Evolutionary conservation across 2,888 invertebrate species (phyloP), one percentile per base, ranked within the genome.

Genomic region (Isotomurus palustris): DNA sequence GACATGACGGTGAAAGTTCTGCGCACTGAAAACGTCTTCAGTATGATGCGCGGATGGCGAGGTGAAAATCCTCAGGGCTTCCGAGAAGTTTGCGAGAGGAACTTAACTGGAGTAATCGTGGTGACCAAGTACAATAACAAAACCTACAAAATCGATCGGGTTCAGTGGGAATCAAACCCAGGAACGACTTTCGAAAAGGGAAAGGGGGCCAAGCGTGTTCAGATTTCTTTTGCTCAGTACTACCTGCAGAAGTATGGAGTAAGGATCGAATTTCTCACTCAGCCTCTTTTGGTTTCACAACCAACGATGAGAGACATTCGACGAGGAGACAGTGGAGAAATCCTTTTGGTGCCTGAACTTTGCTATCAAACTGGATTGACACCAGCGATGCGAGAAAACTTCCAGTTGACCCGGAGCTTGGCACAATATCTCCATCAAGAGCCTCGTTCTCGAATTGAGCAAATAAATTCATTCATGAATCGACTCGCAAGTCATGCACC

Each of bases 321-420:
- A 8, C 32, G 49, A 21, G 49, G 35, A 4, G 35, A 49, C 21
- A 49, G 35, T 3, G 49, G 49, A 22, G 36, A 35, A 3, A 29
- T 27, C 3, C 3, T 35, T 10, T n/a, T 49, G 3, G 12, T 35
- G 3, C 49, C 49, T 21, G 49, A 49, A 21, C 12, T 49, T 3
- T 49, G 49, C 35, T 49, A 35, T n/a, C 32, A 35, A 10, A 49
- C 49, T n/a, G 49, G 49, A 6, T n/a, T 49, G 19, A 49, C 3
- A 17, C 5, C 12, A 3, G 49, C n/a, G 21, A 49, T 49, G 49
- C 17, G 49, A 10, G 35, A 6, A 19, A 49, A 49, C 19, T 49
- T 49, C 29, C n/a, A 5, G 24, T 25, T 49, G 17, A 49, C 35
- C 35, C 32, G 21, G 22, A 35, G 17, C 10, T 3, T 49, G 10